Evolutionary conservation across 1,140 invertebrate species (phyloP).

Genomic region (Copidosoma floridanum): DNA sequence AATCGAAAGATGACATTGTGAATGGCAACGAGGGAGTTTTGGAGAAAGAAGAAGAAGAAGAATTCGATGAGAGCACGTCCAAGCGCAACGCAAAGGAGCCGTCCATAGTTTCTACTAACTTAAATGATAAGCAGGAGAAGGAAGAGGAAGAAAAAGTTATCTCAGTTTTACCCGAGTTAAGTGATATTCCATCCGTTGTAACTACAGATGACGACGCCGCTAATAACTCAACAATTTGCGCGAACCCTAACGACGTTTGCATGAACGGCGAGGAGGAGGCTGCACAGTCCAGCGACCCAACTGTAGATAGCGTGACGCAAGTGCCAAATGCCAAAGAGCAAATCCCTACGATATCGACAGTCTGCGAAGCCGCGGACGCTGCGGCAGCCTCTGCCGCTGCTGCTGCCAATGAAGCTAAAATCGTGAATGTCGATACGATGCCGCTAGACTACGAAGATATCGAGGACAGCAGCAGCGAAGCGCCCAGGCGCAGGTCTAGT

Average conservation of each 20-base stretch:
- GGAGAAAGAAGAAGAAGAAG: too few relatives aligned
- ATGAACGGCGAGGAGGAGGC: slow-evolving; percentile 54
- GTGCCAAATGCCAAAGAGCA: slow-evolving; percentile 62
- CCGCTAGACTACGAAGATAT: slow-evolving; percentile 36
- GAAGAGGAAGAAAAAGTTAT: neutral
- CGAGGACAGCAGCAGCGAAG: slow-evolving; percentile 51
- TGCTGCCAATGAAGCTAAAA: too few relatives aligned
- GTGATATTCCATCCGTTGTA: slow-evolving; percentile 33
- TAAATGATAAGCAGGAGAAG: slow-evolving; percentile 50
- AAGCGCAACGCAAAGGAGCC: slow-evolving; percentile 55
- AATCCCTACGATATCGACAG: slow-evolving; percentile 71
- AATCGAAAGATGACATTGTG: slow-evolving; percentile 51
- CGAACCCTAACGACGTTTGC: slow-evolving; percentile 50
- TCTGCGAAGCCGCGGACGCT: slow-evolving; percentile 63
- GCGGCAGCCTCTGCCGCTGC: slow-evolving; percentile 51
- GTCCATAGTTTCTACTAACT: slow-evolving; percentile 62
- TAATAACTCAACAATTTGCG: slow-evolving; percentile 50
- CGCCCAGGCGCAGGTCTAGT: slow-evolving; percentile 62
- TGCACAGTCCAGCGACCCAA: slow-evolving; percentile 50
- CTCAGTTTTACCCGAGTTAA: neutral
- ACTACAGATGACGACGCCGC: slow-evolving; percentile 46
- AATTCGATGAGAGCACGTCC: slow-evolving; percentile 41
- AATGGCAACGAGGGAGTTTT: slow-evolving; percentile 42
- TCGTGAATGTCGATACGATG: slow-evolving; percentile 43
- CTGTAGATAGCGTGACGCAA: slow-evolving; percentile 57